phyloP scores from a whole-genome alignment of 2,113 vertebrate genomes.

The Zosterops lateralis region DNA sequence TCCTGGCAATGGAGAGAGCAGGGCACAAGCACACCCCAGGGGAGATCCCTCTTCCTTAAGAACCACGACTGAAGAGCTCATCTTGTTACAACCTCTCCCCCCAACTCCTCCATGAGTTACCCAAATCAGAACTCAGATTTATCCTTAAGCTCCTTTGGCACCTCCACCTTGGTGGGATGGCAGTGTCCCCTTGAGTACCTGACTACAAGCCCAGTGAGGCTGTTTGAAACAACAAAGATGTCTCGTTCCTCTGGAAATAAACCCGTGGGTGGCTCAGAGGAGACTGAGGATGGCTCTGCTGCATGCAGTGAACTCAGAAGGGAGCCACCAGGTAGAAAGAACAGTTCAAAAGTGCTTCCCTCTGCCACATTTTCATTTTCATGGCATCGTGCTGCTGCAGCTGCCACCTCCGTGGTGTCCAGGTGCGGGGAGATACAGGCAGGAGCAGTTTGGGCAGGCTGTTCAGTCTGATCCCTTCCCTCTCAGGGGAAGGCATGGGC shows the following conservation, averaged over 20 bases:
- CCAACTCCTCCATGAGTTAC: neutral
- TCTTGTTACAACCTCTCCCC: neutral
- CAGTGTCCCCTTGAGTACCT: neutral
- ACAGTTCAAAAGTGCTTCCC: neutral
- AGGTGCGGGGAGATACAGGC: neutral
- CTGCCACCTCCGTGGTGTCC: accelerated
- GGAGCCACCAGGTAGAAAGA: neutral
- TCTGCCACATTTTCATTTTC: neutral
- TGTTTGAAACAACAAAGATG: neutral
- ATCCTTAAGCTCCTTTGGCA: neutral
- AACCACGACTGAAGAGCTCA: accelerated
- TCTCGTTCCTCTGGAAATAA: neutral
- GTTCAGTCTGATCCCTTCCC: neutral
- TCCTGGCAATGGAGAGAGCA: neutral
- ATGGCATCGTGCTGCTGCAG: neutral
- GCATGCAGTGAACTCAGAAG: neutral
- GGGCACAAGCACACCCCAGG: neutral
- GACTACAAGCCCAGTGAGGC: neutral
- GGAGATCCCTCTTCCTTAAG: neutral
- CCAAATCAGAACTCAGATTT: neutral
- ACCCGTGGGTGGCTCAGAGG: neutral
- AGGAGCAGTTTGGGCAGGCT: neutral
- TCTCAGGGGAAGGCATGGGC: neutral
- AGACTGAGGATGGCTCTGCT: neutral
- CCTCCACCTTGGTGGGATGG: neutral